These are phyloP conservation scores for Typhlomys cinereus DNA, from an alignment of 2,113 vertebrate genomes.

Conservation along the genomic window DNA sequence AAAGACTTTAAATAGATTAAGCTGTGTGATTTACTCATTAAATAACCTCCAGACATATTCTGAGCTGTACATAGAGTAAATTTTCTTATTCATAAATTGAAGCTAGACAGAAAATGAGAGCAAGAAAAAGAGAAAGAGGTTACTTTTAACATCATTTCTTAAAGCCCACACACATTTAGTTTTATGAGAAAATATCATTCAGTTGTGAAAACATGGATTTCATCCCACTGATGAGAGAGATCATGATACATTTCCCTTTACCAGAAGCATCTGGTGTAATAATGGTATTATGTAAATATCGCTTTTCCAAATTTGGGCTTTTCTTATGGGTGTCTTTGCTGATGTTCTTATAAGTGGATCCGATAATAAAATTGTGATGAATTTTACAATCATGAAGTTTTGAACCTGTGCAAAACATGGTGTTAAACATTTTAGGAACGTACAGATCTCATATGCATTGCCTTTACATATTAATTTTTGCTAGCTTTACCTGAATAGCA, in stretches of 20 bases:
- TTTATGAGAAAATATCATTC: constrained; percentile 11
- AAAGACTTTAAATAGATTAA: constrained; percentile 86
- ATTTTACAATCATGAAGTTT: not conserved
- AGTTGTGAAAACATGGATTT: constrained; percentile 40
- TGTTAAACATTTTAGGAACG: not conserved
- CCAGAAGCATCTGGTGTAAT: constrained; percentile 13
- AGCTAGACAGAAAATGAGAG: not conserved
- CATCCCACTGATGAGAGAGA: constrained; percentile 37
- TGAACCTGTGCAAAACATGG: not conserved
- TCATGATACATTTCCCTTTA: not conserved
- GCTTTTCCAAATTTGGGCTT: not conserved
- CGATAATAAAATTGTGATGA: not conserved
- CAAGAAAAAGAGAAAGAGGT: not conserved
- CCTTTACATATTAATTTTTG: not conserved
- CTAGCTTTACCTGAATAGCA: not conserved
- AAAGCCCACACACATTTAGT: constrained; percentile 15
- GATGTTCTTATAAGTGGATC: not conserved
- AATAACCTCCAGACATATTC: not conserved
- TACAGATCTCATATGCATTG: not conserved
- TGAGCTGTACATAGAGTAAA: not conserved
- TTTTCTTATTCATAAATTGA: not conserved
- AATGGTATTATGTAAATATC: constrained; percentile 5
- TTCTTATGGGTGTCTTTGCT: not conserved
- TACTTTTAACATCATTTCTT: constrained; percentile 31
- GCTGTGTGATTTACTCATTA: constrained; percentile 69